phyloP scores from a whole-genome alignment of 2,888 invertebrate genomes.

The Bhutanitis thaidina region DNA sequence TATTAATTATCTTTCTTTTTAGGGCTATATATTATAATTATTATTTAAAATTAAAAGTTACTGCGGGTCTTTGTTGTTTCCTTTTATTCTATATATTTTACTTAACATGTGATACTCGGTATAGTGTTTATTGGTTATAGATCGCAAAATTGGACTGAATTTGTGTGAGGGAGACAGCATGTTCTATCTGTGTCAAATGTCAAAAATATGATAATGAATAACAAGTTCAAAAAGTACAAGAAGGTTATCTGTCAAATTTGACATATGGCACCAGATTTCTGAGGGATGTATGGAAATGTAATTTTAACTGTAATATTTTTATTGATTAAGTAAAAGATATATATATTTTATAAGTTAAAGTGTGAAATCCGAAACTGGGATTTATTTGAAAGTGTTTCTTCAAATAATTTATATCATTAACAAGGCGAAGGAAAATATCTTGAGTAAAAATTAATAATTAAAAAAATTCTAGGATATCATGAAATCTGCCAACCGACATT shows the following conservation, averaged over 20 bases:
- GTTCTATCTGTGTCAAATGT: too few species aligned
- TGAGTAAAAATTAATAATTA: too few species aligned
- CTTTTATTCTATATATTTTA: constrained; percentile 15
- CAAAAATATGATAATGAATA: too few species aligned
- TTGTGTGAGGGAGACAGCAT: not conserved
- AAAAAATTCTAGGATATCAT: too few species aligned
- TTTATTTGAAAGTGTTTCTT: not conserved
- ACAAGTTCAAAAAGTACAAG: not conserved
- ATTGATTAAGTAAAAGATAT: not conserved
- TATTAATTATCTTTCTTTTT: too few species aligned
- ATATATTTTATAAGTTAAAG: not conserved
- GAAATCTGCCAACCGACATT: too few species aligned
- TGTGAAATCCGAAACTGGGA: not conserved
- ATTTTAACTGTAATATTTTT: not conserved
- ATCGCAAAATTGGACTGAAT: constrained; percentile 5
- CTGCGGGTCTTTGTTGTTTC: constrained; percentile 2
- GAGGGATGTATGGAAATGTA: not conserved
- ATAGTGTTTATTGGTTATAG: constrained; percentile 15
- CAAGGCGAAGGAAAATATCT: too few species aligned
- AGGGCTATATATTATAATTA: too few species aligned
- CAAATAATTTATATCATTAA: too few species aligned
- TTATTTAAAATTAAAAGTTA: not conserved
- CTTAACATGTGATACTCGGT: constrained; percentile 26
- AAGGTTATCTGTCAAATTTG: not conserved
- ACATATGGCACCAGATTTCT: not conserved